Evolutionary conservation across 2,888 invertebrate species (phyloP).

Genomic region (Drosophila lacicola): DNA sequence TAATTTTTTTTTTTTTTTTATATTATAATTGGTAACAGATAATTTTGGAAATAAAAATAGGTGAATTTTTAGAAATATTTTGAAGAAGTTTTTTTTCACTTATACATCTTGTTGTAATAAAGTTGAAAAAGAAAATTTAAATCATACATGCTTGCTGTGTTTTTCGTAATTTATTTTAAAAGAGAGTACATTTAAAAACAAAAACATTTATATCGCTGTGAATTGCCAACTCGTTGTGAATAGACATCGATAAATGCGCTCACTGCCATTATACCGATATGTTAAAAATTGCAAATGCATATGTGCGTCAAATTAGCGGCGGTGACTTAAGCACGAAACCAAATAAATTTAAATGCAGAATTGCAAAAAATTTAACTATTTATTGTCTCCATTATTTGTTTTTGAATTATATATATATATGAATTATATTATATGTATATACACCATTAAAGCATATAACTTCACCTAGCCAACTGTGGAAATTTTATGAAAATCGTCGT

Average conservation of each 20-base stretch:
- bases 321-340: too few species aligned
- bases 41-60: too few species aligned
- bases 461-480: too few species aligned
- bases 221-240: not conserved
- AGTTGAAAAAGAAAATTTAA: not conserved
- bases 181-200: not conserved
- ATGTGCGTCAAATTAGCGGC: too few species aligned
- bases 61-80: not conserved
- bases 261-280: constrained; percentile 23
- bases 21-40: not conserved
- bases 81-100: not conserved
- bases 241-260: constrained; percentile 12
- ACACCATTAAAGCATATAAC: too few species aligned
- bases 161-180: constrained; percentile 1
- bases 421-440: too few species aligned
- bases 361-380: too few species aligned
- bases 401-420: too few species aligned
- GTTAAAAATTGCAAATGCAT: constrained; percentile 3
- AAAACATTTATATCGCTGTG: not conserved
- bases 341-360: too few species aligned
- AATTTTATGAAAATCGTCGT: too few species aligned
- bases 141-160: constrained; percentile 23
- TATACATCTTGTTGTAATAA: constrained; percentile 2
- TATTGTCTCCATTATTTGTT: too few species aligned
- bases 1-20: constrained; percentile 7